These are phyloP conservation scores for Psix sp. DNA, from an alignment of 1,140 invertebrate genomes.

Conservation along the genomic window DNA sequence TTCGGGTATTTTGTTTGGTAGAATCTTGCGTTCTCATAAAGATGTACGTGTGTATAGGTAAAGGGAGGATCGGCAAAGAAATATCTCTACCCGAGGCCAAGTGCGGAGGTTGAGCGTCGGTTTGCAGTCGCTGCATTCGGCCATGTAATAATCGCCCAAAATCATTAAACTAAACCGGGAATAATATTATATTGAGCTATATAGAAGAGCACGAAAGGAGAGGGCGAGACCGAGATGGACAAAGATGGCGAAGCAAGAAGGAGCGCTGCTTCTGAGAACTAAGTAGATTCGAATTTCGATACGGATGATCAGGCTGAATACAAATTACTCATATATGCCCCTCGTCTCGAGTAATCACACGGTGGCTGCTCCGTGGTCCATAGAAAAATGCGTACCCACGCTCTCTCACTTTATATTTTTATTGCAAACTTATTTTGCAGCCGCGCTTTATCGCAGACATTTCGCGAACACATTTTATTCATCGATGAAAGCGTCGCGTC, in stretches of 20 bases:
- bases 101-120: constrained; percentile 45
- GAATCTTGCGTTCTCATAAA: constrained; percentile 48
- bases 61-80: constrained; percentile 41
- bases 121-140: constrained; percentile 60
- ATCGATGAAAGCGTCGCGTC: no score
- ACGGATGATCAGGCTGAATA: constrained; percentile 78
- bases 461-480: constrained; percentile 41
- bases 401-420: constrained; percentile 29
- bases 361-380: constrained; percentile 72
- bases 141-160: constrained; percentile 76
- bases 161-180: constrained; percentile 78
- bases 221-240: constrained; percentile 49
- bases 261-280: constrained; percentile 75
- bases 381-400: constrained; percentile 69
- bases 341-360: constrained; percentile 74
- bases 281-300: constrained; percentile 79
- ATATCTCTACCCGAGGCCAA: constrained; percentile 64
- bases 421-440: no score
- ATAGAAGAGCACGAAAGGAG: constrained; percentile 59
- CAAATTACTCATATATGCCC: constrained; percentile 78
- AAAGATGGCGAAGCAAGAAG: constrained; percentile 41
- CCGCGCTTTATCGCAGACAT: constrained; percentile 24
- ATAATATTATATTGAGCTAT: constrained; percentile 78
- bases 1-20: constrained; percentile 66
- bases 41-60: constrained; percentile 40